Base-by-base conservation (phyloP, 2,797 vertebrate genomes). In the Xenops minutus region DNA sequence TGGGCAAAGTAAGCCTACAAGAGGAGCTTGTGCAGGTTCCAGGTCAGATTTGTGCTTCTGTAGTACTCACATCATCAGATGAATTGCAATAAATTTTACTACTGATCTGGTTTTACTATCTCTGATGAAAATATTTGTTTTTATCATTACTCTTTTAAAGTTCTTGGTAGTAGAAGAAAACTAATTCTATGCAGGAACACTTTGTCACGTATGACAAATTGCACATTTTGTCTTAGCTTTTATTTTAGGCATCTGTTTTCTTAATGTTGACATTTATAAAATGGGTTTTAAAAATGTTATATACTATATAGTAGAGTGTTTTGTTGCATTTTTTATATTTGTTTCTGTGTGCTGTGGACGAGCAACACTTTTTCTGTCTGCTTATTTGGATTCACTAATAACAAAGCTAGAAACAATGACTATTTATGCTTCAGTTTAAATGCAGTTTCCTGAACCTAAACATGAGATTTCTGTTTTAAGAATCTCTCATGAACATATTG, bases 131-230 rank as follows among this genome's bases (percentile, higher is more conserved):
- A 78, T 29, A n/a, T 3, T 39, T 69, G 15, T 7, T 77, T 95
- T 93, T 76, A 14, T 74, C 15, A 9, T 24, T 6, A 22, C 6
- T 51, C 74, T 83, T 79, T 74, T 7, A 0, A 64, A 87, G 27
- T 39, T 87, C 21, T 91, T 76, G 23, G 61, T 96, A 93, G 89
- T 26, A 91, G 89, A 87, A 88, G 79, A 64, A 66, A 91, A 24
- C 2, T 41, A 78, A 61, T 77, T 77, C 49, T 91, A 64, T 92
- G 20, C 46, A 59, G 66, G 36, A 92, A 59, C 64, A 46, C 69
- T 83, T 95, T 77, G n/a, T 86, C 34, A 56, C 61, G 61, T 94
- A 49, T 90, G 64, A 83, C 41, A 93, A 91, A 91, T 41, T 62
- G 69, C 73, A 85, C 56, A 94, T 94, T 89, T 75, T 66, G 3